phyloP scores from a whole-genome alignment of 2,888 invertebrate species.

The Tinea pellionella region DNA sequence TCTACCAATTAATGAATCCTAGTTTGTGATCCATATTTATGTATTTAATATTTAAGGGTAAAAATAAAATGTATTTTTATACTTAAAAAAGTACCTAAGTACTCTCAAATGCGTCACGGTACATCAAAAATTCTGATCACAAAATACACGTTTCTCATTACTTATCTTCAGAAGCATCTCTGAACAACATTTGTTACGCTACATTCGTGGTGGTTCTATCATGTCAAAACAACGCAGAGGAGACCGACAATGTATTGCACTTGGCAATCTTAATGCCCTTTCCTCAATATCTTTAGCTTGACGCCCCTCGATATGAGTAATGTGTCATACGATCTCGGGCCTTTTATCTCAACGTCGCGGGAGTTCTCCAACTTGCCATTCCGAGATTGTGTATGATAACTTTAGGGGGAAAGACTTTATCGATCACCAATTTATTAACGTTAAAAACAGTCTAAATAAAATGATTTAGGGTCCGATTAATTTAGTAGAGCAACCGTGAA shows the following conservation, averaged over 20 bases:
- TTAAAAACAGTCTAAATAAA: neutral
- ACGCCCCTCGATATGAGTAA: constrained; percentile 66
- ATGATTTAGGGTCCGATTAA: neutral
- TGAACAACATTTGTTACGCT: constrained; percentile 65
- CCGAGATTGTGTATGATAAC: constrained; percentile 27
- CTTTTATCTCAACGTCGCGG: constrained; percentile 39
- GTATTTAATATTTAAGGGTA: neutral
- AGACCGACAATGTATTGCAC: constrained; percentile 53
- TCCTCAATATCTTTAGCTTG: constrained; percentile 65
- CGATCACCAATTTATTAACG: neutral
- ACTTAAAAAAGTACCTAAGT: too few relatives aligned
- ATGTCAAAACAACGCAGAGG: constrained; percentile 65
- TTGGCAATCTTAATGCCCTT: constrained; percentile 67
- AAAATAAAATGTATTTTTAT: neutral
- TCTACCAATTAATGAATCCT: too few relatives aligned
- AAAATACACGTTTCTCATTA: constrained; percentile 51
- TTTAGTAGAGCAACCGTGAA: neutral
- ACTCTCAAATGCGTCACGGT: neutral
- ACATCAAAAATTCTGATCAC: constrained; percentile 11
- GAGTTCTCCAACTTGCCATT: constrained; percentile 13
- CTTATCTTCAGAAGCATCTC: constrained; percentile 67
- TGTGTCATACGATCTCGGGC: constrained; percentile 59
- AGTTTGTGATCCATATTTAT: too few relatives aligned
- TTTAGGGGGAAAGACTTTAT: neutral
- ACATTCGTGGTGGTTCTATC: constrained; percentile 41